Conservation (phyloP, 2,797 vertebrate genomes). For the Oreochromis grahami region DNA sequence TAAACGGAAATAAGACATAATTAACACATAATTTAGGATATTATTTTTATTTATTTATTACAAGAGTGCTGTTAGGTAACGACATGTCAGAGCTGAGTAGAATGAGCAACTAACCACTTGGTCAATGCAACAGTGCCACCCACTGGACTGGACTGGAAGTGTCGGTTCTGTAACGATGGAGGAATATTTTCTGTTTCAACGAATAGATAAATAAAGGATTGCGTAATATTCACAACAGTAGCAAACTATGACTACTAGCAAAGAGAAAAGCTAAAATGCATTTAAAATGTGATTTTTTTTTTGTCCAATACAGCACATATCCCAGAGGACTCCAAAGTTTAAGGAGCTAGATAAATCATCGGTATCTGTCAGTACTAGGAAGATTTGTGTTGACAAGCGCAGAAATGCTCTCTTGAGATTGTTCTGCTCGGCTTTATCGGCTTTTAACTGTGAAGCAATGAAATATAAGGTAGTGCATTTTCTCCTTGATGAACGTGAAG, state of each 20-base stretch:
- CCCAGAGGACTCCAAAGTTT: not conserved
- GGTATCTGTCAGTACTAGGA: not conserved
- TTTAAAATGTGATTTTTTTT: not conserved
- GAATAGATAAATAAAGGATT: not conserved
- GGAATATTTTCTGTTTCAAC: not conserved
- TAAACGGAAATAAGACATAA: not conserved
- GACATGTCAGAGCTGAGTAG: not conserved
- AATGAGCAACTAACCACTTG: not conserved
- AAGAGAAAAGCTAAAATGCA: not conserved
- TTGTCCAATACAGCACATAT: not conserved
- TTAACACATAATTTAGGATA: not conserved
- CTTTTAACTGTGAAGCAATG: not conserved
- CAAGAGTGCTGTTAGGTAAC: not conserved
- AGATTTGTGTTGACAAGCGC: not conserved
- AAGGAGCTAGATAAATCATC: not conserved
- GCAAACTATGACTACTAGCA: not conserved
- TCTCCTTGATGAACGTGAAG: not conserved
- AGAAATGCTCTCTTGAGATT: not conserved
- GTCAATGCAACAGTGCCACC: conserved; percentile 52
- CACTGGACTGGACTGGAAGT: conserved; percentile 19
- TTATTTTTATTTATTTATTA: not conserved
- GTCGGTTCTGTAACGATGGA: not conserved
- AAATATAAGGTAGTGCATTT: not conserved
- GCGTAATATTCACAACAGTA: not conserved
- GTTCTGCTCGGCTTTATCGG: not conserved